Evolutionary conservation across 2,888 invertebrate species (phyloP), one percentile per base, ranked within the genome.

Genomic region (Lapara coniferarum): DNA sequence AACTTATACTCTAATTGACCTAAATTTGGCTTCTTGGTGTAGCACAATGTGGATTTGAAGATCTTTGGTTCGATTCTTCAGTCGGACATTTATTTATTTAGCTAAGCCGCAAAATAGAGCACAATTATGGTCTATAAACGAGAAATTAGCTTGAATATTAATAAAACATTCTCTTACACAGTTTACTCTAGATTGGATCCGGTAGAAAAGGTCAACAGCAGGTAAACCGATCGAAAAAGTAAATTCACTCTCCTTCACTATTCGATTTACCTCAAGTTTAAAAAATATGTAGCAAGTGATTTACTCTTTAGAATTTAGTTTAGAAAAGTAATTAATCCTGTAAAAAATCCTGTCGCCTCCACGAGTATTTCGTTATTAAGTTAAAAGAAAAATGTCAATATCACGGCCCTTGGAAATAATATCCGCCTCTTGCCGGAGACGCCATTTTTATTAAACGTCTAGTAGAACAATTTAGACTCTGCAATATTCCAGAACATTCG

Each of bases 381-480:
- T 49, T 67, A 56, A 66, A 55, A 56, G 53, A 67, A 67, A 67
- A 67, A 67, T 56, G 67, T 67, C 67, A 67, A 67, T 67, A 25
- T 63, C 19, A 63, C 49, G 49, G 14, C 16, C 37, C 30, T 51
- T 66, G 52, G 52, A 66, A 66, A 66, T 66, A 66, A 69, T 69
- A 69, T 69, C 66, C 66, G 57, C 66, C 57, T 66, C 66, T 66
- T 16, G 57, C 56, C 66, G 57, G 10, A 30, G 69, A 66, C 44
- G 19, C 37, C 52, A 67, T 69, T 69, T 69, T 69, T 69, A 69
- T 69, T 69, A 69, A 69, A 69, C 49, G 69, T 58, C 66, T 66
- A 69, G 66, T 69, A 66, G 66, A 57, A 55, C 69, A 69, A 69
- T 69, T 69, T 69, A 66, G 66, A 56, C 51, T 66, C 58, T 66